These are phyloP conservation scores for Drepana arcuata DNA, from an alignment of 1,140 invertebrate species.

Conservation along the genomic window DNA sequence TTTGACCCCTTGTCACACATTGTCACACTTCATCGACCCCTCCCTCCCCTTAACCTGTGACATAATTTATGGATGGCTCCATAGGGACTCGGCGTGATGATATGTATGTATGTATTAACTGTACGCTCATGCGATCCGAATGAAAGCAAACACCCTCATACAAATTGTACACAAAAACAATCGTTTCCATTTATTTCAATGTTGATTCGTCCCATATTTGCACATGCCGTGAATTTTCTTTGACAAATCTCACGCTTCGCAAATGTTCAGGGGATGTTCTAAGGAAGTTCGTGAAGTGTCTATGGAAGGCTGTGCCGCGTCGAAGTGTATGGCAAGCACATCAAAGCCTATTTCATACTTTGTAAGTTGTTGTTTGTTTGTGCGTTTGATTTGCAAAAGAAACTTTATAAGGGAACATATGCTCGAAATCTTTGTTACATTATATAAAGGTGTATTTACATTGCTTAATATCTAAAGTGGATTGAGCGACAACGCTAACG, in stretches of 20 bases:
- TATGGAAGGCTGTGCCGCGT: neutral
- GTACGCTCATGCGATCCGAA: neutral
- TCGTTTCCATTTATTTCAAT: slow-evolving; percentile 7
- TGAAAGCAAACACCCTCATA: neutral
- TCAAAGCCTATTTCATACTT: too few species aligned
- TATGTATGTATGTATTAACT: neutral
- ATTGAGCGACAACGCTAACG: too few species aligned
- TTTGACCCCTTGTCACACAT: too few species aligned
- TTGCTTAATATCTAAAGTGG: too few species aligned
- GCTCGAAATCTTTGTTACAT: neutral
- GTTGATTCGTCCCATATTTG: slow-evolving; percentile 13
- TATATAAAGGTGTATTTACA: too few species aligned
- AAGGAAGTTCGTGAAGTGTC: slow-evolving; percentile 5
- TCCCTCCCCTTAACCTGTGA: too few species aligned
- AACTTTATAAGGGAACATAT: neutral
- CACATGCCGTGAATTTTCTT: slow-evolving; percentile 19
- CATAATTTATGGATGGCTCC: too few species aligned
- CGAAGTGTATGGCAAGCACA: neutral
- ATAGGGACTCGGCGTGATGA: too few species aligned
- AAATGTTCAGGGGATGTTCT: slow-evolving; percentile 19
- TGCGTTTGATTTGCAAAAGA: neutral
- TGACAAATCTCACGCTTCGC: slow-evolving; percentile 24
- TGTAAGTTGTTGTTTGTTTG: too few species aligned
- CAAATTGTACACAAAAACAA: slow-evolving; percentile 7
- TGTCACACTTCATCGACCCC: too few species aligned